Conservation (phyloP, 2,888 invertebrate species). For the Metopia argyrocephala region DNA sequence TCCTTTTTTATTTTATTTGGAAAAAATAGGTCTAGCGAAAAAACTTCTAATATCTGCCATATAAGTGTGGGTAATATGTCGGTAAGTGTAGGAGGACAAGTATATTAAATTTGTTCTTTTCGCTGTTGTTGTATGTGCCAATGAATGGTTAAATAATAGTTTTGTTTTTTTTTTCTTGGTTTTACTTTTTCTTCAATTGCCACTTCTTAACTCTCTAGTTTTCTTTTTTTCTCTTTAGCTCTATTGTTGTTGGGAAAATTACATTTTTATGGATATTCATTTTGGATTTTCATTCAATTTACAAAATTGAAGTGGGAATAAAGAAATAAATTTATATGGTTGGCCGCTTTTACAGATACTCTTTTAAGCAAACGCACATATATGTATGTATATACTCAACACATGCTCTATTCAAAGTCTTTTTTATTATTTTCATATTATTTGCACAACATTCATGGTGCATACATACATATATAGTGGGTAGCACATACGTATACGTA, state of each 20-base stretch:
- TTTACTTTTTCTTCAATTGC: conserved; percentile 1
- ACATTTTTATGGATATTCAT: conserved; percentile 72
- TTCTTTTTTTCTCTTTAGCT: conserved; percentile 35
- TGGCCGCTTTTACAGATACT: conserved; percentile 43
- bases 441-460: background rate
- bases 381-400: too few relatives aligned
- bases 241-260: conserved; percentile 54
- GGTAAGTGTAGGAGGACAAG: background rate
- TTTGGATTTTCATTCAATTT: conserved; percentile 77
- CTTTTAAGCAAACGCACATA: background rate
- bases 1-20: conserved; percentile 45
- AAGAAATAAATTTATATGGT: conserved; percentile 73
- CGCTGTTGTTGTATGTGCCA: conserved; percentile 37
- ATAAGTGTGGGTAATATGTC: conserved; percentile 10
- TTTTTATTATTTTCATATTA: conserved; percentile 40
- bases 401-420: conserved; percentile 9
- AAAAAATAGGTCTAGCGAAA: conserved; percentile 28
- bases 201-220: conserved; percentile 19
- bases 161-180: conserved; percentile 35
- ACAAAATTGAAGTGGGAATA: conserved; percentile 77
- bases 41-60: conserved; percentile 26
- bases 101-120: conserved; percentile 45
- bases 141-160: conserved; percentile 47
- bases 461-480: background rate
- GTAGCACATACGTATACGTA: background rate